Conservation (phyloP, 2,797 vertebrate species). For the Pseudocheirus occidentalis region DNA sequence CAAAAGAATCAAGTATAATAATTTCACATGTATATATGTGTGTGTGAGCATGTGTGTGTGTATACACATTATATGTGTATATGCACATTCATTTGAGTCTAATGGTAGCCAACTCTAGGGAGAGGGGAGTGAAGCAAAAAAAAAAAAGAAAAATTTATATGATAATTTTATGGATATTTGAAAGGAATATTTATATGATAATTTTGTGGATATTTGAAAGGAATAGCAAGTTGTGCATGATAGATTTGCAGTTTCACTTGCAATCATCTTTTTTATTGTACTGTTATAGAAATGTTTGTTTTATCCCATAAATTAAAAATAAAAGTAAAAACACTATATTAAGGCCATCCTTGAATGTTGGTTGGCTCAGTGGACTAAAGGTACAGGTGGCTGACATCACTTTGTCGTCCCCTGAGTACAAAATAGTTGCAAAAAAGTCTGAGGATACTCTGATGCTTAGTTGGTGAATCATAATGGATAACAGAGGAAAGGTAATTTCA, state of each 20-base stretch:
- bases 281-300: background rate
- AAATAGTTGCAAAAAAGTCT: background rate
- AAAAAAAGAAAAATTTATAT: background rate
- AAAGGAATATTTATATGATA: background rate
- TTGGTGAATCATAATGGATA: background rate
- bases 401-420: background rate
- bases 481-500: background rate
- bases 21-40: background rate
- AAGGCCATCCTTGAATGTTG: background rate
- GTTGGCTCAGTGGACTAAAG: background rate
- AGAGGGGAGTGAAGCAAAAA: background rate
- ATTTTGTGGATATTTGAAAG: background rate
- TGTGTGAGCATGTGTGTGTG: no score
- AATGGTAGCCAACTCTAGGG: background rate
- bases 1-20: background rate
- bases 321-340: background rate
- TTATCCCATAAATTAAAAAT: background rate
- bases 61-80: background rate
- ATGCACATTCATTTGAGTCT: background rate
- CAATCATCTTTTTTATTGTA: background rate
- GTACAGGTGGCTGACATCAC: background rate
- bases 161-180: background rate
- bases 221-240: background rate
- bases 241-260: background rate
- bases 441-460: background rate